Evolutionary conservation across 2,888 invertebrate genomes (phyloP), one percentile per base, ranked within the genome.

Genomic region (Gisinianus flammeolus): DNA sequence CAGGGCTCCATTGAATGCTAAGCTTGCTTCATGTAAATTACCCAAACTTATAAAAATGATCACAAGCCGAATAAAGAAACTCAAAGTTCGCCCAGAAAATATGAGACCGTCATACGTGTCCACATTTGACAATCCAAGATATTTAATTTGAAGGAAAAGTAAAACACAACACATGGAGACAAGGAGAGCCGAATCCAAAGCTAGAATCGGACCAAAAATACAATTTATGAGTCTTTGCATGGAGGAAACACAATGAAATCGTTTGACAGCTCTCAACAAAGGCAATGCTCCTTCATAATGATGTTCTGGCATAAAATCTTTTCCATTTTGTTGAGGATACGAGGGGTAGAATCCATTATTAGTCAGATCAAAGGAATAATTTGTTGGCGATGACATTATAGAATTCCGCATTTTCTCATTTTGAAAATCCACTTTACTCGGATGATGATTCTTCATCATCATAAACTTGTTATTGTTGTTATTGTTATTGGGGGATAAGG

Each of bases 201-300:
- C 81, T 8, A 83, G 71, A 62, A 83, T 80, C 4, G 81, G 78
- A 1, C 83, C 83, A 67, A 83, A 83, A 54, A 83, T 83, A 28
- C 81, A 80, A 69, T 83, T 83, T 24, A 83, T 77, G 10, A 82
- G 78, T 24, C 78, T 44, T 66, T 83, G 83, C 81, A 81, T 83
- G 75, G 80, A 79, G 2, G 80, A 78, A 12, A 83, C 76, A 44
- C 81, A 83, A 66, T 81, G 77, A 62, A 80, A 83, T 56, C 80
- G 74, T 70, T 82, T 76, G 12, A 83, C 81, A 1, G 83, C 83
- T 22, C 33, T 54, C 22, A 83, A 70, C 0, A 83, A 74, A 12
- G 81, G 80, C 22, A 72, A 66, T 2, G 79, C 77, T 22, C 72
- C 72, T 5, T 72, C 72, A 28, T 10, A 52, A 6, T 26, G 28